Evolutionary conservation across 2,113 vertebrate genomes (phyloP).

Genomic region (Ptilonorhynchus violaceus): DNA sequence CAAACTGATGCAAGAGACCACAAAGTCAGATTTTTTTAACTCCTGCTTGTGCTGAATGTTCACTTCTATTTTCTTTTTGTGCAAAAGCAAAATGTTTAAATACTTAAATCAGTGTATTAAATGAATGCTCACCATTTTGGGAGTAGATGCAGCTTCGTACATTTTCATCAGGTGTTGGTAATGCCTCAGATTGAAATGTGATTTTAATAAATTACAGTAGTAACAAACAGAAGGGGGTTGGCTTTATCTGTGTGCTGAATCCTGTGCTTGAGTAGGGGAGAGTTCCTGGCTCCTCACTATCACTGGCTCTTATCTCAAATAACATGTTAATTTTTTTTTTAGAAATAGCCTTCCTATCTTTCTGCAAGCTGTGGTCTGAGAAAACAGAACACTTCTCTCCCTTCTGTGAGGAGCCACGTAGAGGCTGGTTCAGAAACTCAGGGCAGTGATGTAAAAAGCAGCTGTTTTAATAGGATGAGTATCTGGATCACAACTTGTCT

Average conservation of each 20-base stretch:
- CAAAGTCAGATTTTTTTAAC: not conserved
- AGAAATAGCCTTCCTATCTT: not conserved
- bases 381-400: not conserved
- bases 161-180: not conserved
- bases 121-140: not conserved
- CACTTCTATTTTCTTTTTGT: not conserved
- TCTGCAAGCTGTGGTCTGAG: not conserved
- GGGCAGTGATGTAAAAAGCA: not conserved
- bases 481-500: not conserved
- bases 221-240: not conserved
- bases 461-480: not conserved
- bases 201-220: not conserved
- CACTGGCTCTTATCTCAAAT: not conserved
- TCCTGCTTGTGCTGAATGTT: not conserved
- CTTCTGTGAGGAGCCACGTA: not conserved
- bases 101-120: not conserved
- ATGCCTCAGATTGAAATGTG: not conserved
- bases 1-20: not conserved
- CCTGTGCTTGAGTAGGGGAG: not conserved
- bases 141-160: not conserved
- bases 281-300: not conserved
- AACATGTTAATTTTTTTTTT: not conserved
- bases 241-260: not conserved
- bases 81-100: not conserved
- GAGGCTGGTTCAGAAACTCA: not conserved